A percentile compares a stretch with the other conserved stretches of the same genome.
These are phyloP conservation scores for Tychaedon coryphoeus DNA, from an alignment of 2,113 vertebrate species.

Conservation along the genomic window DNA sequence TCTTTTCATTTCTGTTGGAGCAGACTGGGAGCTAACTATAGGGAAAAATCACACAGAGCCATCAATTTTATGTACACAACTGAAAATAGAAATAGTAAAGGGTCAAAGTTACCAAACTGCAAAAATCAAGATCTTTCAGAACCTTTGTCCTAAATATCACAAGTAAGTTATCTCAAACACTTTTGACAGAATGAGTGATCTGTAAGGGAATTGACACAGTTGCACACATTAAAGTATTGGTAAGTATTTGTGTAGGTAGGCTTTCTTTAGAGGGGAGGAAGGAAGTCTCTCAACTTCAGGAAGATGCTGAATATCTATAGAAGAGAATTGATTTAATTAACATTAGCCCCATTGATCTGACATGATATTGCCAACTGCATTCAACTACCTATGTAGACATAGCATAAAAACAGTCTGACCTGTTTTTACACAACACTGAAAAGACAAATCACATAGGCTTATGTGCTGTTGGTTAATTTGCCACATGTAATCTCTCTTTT, in stretches of 20 bases:
- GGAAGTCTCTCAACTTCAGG: neutral
- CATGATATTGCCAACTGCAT: neutral
- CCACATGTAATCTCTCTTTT: neutral
- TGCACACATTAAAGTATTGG: too few species aligned
- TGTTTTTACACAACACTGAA: neutral
- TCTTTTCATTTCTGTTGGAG: neutral
- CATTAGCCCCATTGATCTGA: neutral
- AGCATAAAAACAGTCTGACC: neutral
- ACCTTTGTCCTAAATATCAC: neutral
- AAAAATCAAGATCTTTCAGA: constrained; percentile 11
- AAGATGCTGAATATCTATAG: neutral
- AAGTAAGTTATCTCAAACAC: neutral
- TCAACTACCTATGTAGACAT: neutral
- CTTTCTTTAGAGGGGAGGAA: neutral
- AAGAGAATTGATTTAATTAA: neutral
- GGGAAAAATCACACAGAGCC: constrained; percentile 19
- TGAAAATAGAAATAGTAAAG: constrained; percentile 28
- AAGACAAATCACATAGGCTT: neutral
- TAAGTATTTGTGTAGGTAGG: neutral
- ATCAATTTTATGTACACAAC: constrained; percentile 1
- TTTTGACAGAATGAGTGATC: neutral
- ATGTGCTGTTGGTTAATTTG: neutral
- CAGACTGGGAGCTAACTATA: neutral
- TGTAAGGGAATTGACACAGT: neutral
- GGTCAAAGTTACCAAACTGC: constrained; percentile 13